A percentile compares a stretch with the other conserved stretches of the same genome.
Evolutionary conservation across 2,888 invertebrate species (phyloP).

Genomic region (Coelopa pilipes): DNA sequence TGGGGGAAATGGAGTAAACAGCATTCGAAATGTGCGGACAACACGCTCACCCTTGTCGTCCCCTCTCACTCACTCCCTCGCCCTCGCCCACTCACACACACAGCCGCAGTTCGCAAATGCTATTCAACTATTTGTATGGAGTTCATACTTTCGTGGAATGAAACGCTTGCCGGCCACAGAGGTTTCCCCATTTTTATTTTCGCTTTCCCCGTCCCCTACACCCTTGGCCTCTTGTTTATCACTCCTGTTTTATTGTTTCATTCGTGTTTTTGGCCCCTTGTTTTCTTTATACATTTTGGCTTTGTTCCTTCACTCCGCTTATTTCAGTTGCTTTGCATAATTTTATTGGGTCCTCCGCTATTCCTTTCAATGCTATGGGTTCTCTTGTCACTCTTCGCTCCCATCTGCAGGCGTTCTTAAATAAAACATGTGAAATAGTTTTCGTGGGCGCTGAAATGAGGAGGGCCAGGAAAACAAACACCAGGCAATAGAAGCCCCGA

Average conservation of each 20-base stretch:
- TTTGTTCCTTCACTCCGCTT: no score
- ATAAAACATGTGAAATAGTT: no score
- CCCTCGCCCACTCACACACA: neutral
- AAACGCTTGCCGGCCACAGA: neutral
- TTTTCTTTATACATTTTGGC: no score
- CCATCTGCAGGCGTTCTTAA: no score
- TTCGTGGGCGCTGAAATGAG: no score
- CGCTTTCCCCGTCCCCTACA: no score
- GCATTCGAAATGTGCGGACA: conserved; percentile 13
- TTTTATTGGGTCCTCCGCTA: no score
- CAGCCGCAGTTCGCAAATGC: neutral
- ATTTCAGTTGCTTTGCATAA: no score
- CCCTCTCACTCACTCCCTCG: neutral
- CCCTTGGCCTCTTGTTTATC: neutral
- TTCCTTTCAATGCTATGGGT: no score
- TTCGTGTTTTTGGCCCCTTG: neutral
- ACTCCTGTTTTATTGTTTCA: neutral
- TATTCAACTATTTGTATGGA: conserved; percentile 13
- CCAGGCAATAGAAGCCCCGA: no score
- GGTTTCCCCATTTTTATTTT: conserved; percentile 2
- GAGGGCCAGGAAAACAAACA: no score
- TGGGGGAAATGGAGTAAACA: conserved; percentile 9
- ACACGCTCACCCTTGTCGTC: neutral
- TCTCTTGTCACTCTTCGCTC: no score
- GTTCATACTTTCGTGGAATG: conserved; percentile 22